Conservation (phyloP, 2,888 invertebrate species). For the Xestia c-nigrum region DNA sequence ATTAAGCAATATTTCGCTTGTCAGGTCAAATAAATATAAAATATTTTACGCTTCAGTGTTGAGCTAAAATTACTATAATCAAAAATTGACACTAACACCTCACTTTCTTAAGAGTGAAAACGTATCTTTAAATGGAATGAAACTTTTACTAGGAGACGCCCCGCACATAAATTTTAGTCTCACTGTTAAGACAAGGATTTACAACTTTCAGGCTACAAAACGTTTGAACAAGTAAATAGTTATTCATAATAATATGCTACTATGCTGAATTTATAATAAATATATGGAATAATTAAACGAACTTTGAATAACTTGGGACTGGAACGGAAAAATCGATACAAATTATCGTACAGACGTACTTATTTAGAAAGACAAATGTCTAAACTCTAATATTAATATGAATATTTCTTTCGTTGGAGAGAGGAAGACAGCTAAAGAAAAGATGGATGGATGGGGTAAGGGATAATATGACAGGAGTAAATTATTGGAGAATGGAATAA, state of each 20-base stretch:
- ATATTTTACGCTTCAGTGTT: not conserved
- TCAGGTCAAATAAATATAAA: not conserved
- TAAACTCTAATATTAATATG: too few species aligned
- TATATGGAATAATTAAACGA: not conserved
- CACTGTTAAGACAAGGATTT: not conserved
- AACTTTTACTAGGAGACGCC: not conserved
- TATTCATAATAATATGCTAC: not conserved
- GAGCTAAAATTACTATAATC: not conserved
- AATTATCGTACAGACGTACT: not conserved
- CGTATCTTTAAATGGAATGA: not conserved
- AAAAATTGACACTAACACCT: not conserved
- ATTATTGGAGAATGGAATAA: too few species aligned
- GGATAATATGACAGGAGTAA: too few species aligned
- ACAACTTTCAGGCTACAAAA: not conserved
- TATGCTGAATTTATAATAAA: not conserved
- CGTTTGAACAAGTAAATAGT: not conserved
- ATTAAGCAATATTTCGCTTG: not conserved
- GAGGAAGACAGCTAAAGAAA: too few species aligned
- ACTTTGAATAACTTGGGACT: not conserved
- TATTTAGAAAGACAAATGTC: too few species aligned
- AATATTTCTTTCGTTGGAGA: too few species aligned
- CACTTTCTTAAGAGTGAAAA: not conserved
- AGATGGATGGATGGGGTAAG: too few species aligned
- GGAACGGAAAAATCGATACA: not conserved
- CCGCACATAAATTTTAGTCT: not conserved